These are phyloP conservation scores for Clivina fossor DNA, from an alignment of 2,888 invertebrate genomes.

Conservation along the genomic window DNA sequence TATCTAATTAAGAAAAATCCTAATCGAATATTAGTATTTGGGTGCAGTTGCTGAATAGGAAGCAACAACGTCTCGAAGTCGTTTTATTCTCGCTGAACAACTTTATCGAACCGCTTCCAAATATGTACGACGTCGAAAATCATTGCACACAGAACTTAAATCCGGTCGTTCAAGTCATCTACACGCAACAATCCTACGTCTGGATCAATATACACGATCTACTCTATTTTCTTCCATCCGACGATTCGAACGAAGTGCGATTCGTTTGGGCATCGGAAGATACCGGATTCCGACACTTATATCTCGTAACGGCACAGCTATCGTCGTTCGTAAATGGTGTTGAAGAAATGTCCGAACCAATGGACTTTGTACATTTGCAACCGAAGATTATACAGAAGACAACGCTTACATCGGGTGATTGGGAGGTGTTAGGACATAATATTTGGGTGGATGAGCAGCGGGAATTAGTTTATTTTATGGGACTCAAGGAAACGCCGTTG, in stretches of 20 bases:
- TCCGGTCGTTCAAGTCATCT: conserved; percentile 61
- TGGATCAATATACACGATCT: conserved; percentile 96
- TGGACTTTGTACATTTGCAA: conserved; percentile 56
- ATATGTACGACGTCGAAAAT: conserved; percentile 55
- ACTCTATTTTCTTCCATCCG: conserved; percentile 75
- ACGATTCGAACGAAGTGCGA: conserved; percentile 55
- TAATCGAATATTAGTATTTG: conserved; percentile 70
- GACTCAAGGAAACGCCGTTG: conserved; percentile 84
- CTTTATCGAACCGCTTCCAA: conserved; percentile 65
- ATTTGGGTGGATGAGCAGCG: conserved; percentile 84
- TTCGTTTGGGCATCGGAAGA: conserved; percentile 95
- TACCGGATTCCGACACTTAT: conserved; percentile 86
- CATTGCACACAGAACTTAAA: conserved; percentile 48
- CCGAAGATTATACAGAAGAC: conserved; percentile 71
- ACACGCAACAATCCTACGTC: conserved; percentile 69
- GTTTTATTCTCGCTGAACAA: conserved; percentile 79
- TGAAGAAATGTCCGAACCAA: conserved; percentile 55
- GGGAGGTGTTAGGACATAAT: conserved; percentile 85
- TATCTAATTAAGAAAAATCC: neutral
- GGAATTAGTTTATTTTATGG: conserved; percentile 87
- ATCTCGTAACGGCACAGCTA: conserved; percentile 70
- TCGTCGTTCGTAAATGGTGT: conserved; percentile 59
- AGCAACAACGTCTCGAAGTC: conserved; percentile 82
- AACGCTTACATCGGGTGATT: conserved; percentile 85
- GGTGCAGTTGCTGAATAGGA: conserved; percentile 86